Evolutionary conservation across 2,113 vertebrate species (phyloP), one percentile per base, ranked within the genome.

Genomic region (Ranitomeya imitator): DNA sequence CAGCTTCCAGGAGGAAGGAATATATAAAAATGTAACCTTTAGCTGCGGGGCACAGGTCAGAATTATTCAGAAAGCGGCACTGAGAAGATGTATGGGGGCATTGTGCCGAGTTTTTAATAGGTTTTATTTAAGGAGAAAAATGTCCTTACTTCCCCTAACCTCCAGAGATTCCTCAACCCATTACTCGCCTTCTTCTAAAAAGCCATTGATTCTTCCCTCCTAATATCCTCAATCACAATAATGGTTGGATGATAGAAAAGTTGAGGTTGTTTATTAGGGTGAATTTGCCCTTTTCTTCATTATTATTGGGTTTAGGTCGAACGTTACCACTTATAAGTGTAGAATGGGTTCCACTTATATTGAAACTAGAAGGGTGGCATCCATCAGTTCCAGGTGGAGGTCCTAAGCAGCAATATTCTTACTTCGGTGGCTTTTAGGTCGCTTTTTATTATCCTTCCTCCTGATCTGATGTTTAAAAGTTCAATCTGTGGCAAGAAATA

Each of bases 1-100:
- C 81, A 88, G 87, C 81, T 78, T 88, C 80, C 87, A 88, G 80
- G 57, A 88, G 87, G 59, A 88, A 67, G 80, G 73, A 84, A 88
- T 83, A 88, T 83, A 88, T 83, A 84, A 77, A 76, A 84, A 61
- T 84, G 59, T 84, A 77, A 88, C 87, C 87, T 88, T 88, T 88
- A 67, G 69, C 71, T 54, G 59, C 59, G 26, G 80, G 87, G 69
- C 80, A 78, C 71, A 65, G 87, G 87, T 88, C 87, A 88, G 69
- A 77, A 88, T 84, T 88, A 84, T 78, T 84, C 80, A 84, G 87
- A 81, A 55, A 67, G 80, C 71, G 57, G 80, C 87, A 73, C 57
- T 65, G 59, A 83, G 37, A 77, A 87, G 60, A 80, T 65, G 71
- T 76, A 86, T 52, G 45, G 60, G 86, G 63, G 61, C 77, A 87